A percentile compares a stretch with the other conserved stretches of the same genome.
These are phyloP conservation scores for Ascaphus truei DNA, from an alignment of 2,113 vertebrate species.

Conservation along the genomic window DNA sequence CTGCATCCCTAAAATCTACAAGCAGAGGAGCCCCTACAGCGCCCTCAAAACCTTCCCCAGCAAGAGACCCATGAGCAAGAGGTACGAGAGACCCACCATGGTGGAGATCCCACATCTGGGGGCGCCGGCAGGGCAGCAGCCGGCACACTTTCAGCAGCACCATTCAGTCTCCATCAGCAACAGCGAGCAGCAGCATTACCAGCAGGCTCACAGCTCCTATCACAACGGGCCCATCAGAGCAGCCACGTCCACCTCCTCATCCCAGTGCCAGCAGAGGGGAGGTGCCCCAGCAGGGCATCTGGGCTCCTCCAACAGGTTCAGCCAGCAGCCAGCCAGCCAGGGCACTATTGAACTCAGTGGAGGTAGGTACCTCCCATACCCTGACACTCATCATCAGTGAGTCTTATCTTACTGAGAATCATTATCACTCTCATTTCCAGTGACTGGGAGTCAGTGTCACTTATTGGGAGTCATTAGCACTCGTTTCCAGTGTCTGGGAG, in stretches of 20 bases:
- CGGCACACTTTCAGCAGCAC: conserved; percentile 51
- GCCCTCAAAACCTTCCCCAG: conserved; percentile 81
- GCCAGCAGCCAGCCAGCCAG: conserved; percentile 58
- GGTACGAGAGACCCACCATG: conserved; percentile 83
- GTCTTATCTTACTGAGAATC: too few relatives aligned
- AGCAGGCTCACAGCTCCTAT: conserved; percentile 67
- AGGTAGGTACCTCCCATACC: conserved; percentile 65
- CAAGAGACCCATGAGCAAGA: conserved; percentile 70
- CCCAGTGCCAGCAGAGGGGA: conserved; percentile 50
- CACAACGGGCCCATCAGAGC: conserved; percentile 69
- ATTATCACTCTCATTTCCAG: too few relatives aligned
- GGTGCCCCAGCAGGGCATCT: conserved; percentile 34
- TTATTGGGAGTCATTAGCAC: too few relatives aligned
- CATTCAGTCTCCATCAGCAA: conserved; percentile 63
- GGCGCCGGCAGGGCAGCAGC: conserved; percentile 60
- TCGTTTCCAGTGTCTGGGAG: too few relatives aligned
- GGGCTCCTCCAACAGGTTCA: conserved; percentile 55
- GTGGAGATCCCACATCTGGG: conserved; percentile 79
- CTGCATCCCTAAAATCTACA: conserved; percentile 80
- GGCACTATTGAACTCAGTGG: conserved; percentile 77
- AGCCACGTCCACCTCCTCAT: conserved; percentile 66
- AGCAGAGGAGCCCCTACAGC: conserved; percentile 81
- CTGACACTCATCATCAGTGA: too few relatives aligned
- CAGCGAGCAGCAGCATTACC: conserved; percentile 66
- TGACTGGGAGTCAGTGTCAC: too few relatives aligned